phyloP scores from a whole-genome alignment of 2,888 invertebrate genomes.

The Autographa gamma region DNA sequence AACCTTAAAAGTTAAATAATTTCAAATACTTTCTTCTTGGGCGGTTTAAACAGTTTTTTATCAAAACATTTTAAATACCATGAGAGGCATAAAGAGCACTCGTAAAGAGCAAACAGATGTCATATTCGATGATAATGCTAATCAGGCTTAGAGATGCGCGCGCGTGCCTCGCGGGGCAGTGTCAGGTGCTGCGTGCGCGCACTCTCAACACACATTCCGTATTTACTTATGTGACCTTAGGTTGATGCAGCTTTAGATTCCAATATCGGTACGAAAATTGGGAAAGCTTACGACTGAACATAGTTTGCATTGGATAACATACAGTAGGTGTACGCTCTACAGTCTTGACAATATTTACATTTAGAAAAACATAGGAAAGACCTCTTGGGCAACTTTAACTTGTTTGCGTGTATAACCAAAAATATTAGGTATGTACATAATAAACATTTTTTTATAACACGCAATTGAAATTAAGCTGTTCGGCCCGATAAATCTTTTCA shows the following conservation, averaged over 20 bases:
- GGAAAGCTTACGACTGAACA: background rate
- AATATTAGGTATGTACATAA: background rate
- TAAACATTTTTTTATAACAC: background rate
- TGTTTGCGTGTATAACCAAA: too few relatives aligned
- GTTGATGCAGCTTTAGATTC: constrained; percentile 15
- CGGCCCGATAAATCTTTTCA: constrained; percentile 23
- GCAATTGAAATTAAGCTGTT: background rate
- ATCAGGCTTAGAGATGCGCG: constrained; percentile 64
- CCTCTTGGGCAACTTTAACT: too few relatives aligned
- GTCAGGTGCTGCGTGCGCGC: constrained; percentile 57
- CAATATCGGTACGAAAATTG: background rate
- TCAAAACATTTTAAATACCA: constrained; percentile 32
- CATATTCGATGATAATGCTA: constrained; percentile 61
- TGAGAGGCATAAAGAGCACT: constrained; percentile 41
- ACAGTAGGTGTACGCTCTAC: too few relatives aligned
- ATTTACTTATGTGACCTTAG: constrained; percentile 44
- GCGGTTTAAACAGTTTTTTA: background rate
- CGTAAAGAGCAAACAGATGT: constrained; percentile 57
- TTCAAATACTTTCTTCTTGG: background rate
- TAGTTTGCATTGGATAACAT: too few relatives aligned
- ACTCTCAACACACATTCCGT: constrained; percentile 45
- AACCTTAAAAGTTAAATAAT: background rate
- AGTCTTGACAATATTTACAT: background rate
- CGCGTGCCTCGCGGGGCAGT: constrained; percentile 63
- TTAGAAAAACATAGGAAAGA: background rate